Conservation (phyloP, 1,140 invertebrate genomes). For the Caenorhabditis remanei region DNA sequence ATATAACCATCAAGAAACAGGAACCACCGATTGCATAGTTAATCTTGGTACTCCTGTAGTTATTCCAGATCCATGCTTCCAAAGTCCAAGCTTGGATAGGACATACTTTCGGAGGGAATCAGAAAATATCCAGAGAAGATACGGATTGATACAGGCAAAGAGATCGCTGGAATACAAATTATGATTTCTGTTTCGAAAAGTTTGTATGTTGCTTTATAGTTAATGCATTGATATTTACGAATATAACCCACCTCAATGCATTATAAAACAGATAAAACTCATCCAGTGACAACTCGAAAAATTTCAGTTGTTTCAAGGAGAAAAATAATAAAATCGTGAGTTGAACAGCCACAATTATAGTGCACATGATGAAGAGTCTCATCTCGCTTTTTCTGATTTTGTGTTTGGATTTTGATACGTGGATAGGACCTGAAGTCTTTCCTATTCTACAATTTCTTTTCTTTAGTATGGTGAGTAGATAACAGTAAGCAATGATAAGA, state of each 20-base stretch:
- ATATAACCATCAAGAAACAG: too few species aligned
- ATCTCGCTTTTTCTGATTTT: neutral
- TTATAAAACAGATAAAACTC: conserved; percentile 35
- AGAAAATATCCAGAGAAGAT: conserved; percentile 48
- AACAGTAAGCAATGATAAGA: conserved; percentile 28
- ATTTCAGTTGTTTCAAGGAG: neutral
- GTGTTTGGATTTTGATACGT: neutral
- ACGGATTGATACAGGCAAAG: conserved; percentile 32
- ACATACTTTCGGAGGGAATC: conserved; percentile 42
- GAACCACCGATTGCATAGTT: too few species aligned
- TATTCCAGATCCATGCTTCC: too few species aligned
- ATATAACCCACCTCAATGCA: neutral
- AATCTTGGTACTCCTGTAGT: too few species aligned
- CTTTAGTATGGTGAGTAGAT: neutral
- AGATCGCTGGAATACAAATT: neutral
- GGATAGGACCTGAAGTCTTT: neutral
- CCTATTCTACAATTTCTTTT: neutral
- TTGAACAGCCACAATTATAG: conserved; percentile 37
- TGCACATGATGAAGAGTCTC: conserved; percentile 20
- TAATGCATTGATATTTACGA: too few species aligned
- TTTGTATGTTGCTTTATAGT: too few species aligned
- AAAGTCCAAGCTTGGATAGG: neutral
- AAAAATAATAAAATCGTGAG: conserved; percentile 26
- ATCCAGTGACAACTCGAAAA: neutral
- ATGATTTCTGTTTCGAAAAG: too few species aligned